Evolutionary conservation across 1,140 invertebrate species (phyloP), one percentile per base, ranked within the genome.

Genomic region (Charaxes varanes): DNA sequence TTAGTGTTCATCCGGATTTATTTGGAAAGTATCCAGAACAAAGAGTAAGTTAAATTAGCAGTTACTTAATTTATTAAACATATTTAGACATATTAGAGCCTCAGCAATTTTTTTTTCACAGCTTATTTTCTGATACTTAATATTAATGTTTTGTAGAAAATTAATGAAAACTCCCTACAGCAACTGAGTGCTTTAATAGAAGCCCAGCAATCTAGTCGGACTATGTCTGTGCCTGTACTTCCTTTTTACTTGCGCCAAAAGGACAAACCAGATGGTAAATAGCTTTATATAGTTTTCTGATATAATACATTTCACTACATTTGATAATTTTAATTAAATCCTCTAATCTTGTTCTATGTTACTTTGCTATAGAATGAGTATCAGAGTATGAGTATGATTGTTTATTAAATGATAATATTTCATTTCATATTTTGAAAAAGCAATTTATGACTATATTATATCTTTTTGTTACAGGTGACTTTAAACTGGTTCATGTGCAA

Each of bases 1-100:
- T 98, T 82, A 91, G 91, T 28, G 96, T 98, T 11, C 96, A 98
- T 88, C 96, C 96, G 7, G 96, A 98, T 85, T 83, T 97, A 19
- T 98, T 98, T 88, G 93, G 93, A 36, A 91, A 94, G 74, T 91
- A 93, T 87, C 96, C 96, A 21, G 90, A 89, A 62, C 93, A 97
- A 86, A 90, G 92, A 66, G 93, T 94, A 82, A 86, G 43, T 28
- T 12, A 13, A n/a, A n/a, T n/a, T 10, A 27, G 14, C 5, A 22
- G 8, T 22, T 22, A 22, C 6, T 21, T 21, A 6, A 33, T 7
- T 13, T 33, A 19, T 13, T 12, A 24, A 4, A 24, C 3, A 24
- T 21, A 38, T 18, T n/a, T n/a, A n/a, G n/a, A n/a, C n/a, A n/a
- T n/a, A n/a, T n/a, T n/a, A n/a, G n/a, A n/a, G n/a, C n/a, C n/a